Conservation (phyloP, 1,140 invertebrate species). For the Metopolophium dirhodum region DNA sequence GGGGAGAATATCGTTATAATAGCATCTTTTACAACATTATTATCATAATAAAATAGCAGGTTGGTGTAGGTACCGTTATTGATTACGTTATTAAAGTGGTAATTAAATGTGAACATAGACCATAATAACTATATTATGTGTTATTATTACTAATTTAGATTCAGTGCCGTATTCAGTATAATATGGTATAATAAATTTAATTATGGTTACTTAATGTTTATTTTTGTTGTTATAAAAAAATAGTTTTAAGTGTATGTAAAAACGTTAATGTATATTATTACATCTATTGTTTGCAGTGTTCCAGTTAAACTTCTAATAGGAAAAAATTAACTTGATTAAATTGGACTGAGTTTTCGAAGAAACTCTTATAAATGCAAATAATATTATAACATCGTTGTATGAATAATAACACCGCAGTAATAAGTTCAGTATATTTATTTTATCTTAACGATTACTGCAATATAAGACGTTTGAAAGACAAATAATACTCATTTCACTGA, state of each 20-base stretch:
- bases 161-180: not conserved
- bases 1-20: not conserved
- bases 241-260: not conserved
- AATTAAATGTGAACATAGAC: not conserved
- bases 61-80: not conserved
- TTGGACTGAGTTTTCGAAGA: not conserved
- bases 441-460: not conserved
- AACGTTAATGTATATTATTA: not conserved
- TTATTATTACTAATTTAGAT: not conserved
- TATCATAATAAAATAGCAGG: not conserved
- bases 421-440: not conserved
- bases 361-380: not conserved
- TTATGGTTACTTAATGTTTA: not conserved
- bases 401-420: not conserved
- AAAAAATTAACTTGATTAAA: not conserved
- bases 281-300: not conserved
- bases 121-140: not conserved
- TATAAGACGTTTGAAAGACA: not conserved
- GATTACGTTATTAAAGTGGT: not conserved
- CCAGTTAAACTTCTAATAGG: not conserved
- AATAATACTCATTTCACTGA: not conserved
- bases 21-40: not conserved
- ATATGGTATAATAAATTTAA: not conserved
- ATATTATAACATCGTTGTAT: not conserved
- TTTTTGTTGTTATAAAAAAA: not conserved